These are phyloP conservation scores for Oophaga pumilio DNA, from an alignment of 2,113 vertebrate genomes.

Conservation along the genomic window DNA sequence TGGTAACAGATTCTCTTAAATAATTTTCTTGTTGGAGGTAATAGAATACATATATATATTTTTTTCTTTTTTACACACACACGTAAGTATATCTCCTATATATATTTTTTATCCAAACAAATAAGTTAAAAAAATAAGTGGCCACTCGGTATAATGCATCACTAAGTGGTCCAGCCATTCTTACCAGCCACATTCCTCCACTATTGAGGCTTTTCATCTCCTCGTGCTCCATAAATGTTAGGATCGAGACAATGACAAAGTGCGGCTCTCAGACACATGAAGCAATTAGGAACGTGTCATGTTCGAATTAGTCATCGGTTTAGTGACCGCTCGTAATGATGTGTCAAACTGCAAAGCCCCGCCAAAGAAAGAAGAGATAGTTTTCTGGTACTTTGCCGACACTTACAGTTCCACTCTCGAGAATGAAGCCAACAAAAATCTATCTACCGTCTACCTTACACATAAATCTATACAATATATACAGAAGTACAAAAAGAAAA, in stretches of 20 bases:
- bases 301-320: slow-evolving; percentile 37
- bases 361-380: slow-evolving; percentile 10
- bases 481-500: slow-evolving; percentile 46
- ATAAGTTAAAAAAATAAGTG: too few relatives aligned
- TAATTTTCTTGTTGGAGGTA: too few relatives aligned
- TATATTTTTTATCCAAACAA: too few relatives aligned
- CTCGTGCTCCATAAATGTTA: background rate
- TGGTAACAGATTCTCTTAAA: too few relatives aligned
- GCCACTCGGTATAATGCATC: background rate
- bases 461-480: slow-evolving; percentile 3
- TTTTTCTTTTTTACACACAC: too few relatives aligned
- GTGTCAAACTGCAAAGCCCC: slow-evolving; percentile 32
- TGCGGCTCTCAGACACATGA: slow-evolving; percentile 1
- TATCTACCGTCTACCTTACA: background rate
- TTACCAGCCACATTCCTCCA: background rate
- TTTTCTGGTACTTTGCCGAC: background rate
- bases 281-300: slow-evolving; percentile 31
- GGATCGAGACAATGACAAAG: slow-evolving; percentile 27
- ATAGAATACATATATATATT: too few relatives aligned
- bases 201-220: background rate
- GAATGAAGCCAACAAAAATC: background rate
- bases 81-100: too few relatives aligned
- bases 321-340: slow-evolving; percentile 26
- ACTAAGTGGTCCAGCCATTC: background rate
- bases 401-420: background rate